Conservation (phyloP, 2,888 invertebrate species). For the Xylota sylvarum region DNA sequence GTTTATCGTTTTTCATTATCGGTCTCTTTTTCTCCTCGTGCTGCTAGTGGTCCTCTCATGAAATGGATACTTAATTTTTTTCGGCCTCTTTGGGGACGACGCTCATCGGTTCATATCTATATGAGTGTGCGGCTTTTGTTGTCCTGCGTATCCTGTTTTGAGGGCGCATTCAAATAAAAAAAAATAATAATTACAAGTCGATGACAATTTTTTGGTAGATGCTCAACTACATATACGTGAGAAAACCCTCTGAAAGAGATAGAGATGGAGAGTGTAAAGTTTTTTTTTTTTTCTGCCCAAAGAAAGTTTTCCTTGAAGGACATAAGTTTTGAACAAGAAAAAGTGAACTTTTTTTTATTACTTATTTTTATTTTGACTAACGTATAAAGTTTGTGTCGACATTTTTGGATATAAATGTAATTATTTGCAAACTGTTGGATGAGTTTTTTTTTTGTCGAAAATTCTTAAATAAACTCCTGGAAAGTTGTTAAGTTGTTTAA, state of each 20-base stretch:
- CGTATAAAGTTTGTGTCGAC: conserved; percentile 46
- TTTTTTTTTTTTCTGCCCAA: conserved; percentile 16
- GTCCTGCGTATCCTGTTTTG: conserved; percentile 77
- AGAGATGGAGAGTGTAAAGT: conserved; percentile 41
- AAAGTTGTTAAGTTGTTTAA: conserved; percentile 8
- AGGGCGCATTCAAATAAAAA: conserved; percentile 67
- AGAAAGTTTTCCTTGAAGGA: conserved; percentile 59
- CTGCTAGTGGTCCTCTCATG: conserved; percentile 22
- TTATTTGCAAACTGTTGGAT: conserved; percentile 64
- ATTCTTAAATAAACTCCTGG: conserved; percentile 2
- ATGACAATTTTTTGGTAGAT: conserved; percentile 62
- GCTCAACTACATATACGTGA: conserved; percentile 42
- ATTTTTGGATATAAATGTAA: conserved; percentile 59
- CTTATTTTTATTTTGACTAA: neutral
- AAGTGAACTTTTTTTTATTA: conserved; percentile 66
- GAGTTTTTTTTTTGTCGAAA: conserved; percentile 28
- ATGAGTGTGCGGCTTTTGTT: conserved; percentile 65
- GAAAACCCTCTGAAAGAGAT: conserved; percentile 41
- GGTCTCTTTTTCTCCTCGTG: conserved; percentile 63
- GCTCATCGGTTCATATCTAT: conserved; percentile 8
- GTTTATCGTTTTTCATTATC: conserved; percentile 59
- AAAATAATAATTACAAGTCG: conserved; percentile 45
- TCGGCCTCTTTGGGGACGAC: conserved; percentile 43
- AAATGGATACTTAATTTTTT: conserved; percentile 72
- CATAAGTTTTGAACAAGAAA: conserved; percentile 67